Conservation (phyloP, 2,888 invertebrate genomes). For the Leistus spinibarbis region DNA sequence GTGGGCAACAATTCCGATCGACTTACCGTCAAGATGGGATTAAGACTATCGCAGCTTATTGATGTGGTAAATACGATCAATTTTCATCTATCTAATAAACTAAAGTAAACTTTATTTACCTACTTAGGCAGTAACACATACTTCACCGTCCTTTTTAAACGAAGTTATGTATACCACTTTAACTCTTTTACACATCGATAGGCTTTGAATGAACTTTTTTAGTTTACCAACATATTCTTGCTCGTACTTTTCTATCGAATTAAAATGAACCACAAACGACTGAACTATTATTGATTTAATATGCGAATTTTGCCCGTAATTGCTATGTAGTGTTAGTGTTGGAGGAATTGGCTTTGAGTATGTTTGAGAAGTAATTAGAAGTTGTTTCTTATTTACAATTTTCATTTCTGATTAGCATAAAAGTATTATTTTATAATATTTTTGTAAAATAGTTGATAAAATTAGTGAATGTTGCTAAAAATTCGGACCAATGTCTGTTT, state of each 20-base stretch:
- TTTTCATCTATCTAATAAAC: background rate
- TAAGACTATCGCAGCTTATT: conserved; percentile 87
- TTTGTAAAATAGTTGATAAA: too few species aligned
- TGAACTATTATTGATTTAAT: background rate
- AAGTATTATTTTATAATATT: too few species aligned
- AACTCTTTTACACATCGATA: background rate
- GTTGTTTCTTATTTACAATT: too few species aligned
- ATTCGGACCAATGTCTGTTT: too few species aligned
- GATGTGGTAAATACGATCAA: conserved; percentile 78
- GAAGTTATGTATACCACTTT: background rate
- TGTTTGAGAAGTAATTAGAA: too few species aligned
- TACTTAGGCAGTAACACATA: background rate
- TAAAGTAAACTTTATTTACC: background rate
- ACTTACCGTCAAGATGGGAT: conserved; percentile 93
- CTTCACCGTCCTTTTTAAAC: background rate
- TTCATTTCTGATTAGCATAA: too few species aligned
- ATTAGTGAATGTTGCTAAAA: too few species aligned
- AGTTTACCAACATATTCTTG: background rate
- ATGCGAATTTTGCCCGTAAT: background rate
- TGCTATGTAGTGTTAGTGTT: too few species aligned
- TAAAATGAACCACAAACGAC: background rate
- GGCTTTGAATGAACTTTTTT: background rate
- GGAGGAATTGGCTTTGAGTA: too few species aligned
- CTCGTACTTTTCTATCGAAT: background rate
- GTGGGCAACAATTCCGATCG: conserved; percentile 94